Evolutionary conservation across 64 coral and sea anemone genomes (phyloP).

Genomic region (Montipora efflorescens): DNA sequence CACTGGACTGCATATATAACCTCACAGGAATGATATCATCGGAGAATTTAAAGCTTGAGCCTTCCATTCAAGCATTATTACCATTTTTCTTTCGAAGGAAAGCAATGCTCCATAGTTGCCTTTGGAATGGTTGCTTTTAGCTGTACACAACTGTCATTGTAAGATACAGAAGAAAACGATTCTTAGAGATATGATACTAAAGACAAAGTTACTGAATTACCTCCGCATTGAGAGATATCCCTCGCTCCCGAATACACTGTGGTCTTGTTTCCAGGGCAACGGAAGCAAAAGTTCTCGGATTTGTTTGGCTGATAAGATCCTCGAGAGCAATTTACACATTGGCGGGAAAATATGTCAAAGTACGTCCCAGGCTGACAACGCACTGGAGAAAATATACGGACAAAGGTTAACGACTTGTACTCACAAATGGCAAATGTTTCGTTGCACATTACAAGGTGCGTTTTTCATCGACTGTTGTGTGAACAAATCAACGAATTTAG

Average conservation of each 20-base stretch:
- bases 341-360: constrained; percentile 62
- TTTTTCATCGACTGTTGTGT: too few species aligned
- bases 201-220: constrained; percentile 35
- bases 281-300: constrained; percentile 87
- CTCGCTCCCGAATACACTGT: constrained; percentile 73
- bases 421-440: too few species aligned
- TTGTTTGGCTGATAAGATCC: constrained; percentile 85
- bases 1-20: too few species aligned
- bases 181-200: neutral
- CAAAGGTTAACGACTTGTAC: neutral
- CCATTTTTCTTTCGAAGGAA: neutral
- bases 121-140: too few species aligned
- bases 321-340: constrained; percentile 85
- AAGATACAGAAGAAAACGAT: too few species aligned
- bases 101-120: neutral
- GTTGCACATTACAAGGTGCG: too few species aligned
- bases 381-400: neutral
- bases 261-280: constrained; percentile 91
- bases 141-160: too few species aligned
- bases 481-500: too few species aligned
- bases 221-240: constrained; percentile 72
- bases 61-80: neutral
- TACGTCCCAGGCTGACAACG: constrained; percentile 83
- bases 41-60: neutral
- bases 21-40: neutral